These are phyloP conservation scores for Speoplatyrhinus poulsoni DNA, from an alignment of 2,113 vertebrate genomes.

Conservation along the genomic window DNA sequence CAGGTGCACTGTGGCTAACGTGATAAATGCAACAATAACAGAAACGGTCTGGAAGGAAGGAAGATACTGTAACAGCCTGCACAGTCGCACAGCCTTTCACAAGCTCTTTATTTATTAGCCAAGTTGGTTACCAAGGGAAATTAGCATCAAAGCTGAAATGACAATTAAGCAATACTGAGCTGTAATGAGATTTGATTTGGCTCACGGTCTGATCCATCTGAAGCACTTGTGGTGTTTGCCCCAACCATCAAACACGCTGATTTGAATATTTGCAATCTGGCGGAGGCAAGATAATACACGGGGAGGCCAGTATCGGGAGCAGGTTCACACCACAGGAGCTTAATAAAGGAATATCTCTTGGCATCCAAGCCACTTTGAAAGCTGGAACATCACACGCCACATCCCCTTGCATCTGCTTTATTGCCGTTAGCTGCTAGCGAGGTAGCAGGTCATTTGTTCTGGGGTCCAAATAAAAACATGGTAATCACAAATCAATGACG, in stretches of 20 bases:
- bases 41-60: neutral
- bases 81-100: constrained; percentile 17
- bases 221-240: constrained; percentile 24
- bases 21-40: constrained; percentile 17
- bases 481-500: neutral
- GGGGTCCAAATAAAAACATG: neutral
- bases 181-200: constrained; percentile 58
- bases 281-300: neutral
- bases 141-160: constrained; percentile 55
- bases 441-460: neutral
- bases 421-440: neutral
- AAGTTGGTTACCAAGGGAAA: constrained; percentile 57
- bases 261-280: constrained; percentile 27
- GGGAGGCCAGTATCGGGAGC: too few relatives aligned
- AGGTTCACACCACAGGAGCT: too few relatives aligned
- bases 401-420: neutral
- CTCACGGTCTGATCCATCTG: constrained; percentile 36
- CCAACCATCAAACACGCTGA: constrained; percentile 39
- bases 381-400: too few relatives aligned
- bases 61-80: constrained; percentile 4
- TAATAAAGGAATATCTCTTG: neutral
- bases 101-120: constrained; percentile 50
- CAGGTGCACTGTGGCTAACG: neutral
- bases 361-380: neutral
- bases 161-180: constrained; percentile 46